Evolutionary conservation across 2,888 invertebrate genomes (phyloP).

Genomic region (Agrotis puta): DNA sequence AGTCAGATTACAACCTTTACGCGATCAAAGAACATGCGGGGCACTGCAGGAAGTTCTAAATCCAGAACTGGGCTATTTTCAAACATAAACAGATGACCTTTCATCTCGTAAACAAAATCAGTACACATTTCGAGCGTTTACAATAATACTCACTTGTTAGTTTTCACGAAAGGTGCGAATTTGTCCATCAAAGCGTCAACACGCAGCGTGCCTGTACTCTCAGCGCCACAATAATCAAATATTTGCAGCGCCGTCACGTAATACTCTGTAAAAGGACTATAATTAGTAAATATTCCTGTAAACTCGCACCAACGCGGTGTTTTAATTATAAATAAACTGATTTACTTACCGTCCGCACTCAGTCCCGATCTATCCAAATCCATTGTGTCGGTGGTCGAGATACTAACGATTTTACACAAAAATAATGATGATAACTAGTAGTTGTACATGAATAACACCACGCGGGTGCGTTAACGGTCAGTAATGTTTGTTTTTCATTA

Average conservation of each 20-base stretch:
- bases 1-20: constrained; percentile 18
- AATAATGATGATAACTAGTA: constrained; percentile 52
- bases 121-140: constrained; percentile 15
- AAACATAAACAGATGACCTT: constrained; percentile 35
- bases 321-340: constrained; percentile 76
- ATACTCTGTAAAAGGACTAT: constrained; percentile 83
- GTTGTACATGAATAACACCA: constrained; percentile 66
- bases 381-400: constrained; percentile 71
- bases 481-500: constrained; percentile 82
- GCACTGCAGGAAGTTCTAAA: constrained; percentile 38
- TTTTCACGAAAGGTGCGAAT: constrained; percentile 85
- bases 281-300: constrained; percentile 74
- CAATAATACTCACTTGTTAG: constrained; percentile 82
- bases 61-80: constrained; percentile 46
- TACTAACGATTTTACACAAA: constrained; percentile 47
- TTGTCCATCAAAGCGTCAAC: constrained; percentile 86
- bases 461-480: constrained; percentile 72
- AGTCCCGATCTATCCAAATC: constrained; percentile 79
- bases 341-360: constrained; percentile 84
- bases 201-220: constrained; percentile 78
- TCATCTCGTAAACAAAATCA: constrained; percentile 43
- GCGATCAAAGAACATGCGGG: constrained; percentile 11
- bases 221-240: constrained; percentile 85
- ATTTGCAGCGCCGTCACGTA: constrained; percentile 85
- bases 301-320: constrained; percentile 82